Conservation (phyloP, 92 coral and sea anemone genomes). For the Zoanthus gigantus region DNA sequence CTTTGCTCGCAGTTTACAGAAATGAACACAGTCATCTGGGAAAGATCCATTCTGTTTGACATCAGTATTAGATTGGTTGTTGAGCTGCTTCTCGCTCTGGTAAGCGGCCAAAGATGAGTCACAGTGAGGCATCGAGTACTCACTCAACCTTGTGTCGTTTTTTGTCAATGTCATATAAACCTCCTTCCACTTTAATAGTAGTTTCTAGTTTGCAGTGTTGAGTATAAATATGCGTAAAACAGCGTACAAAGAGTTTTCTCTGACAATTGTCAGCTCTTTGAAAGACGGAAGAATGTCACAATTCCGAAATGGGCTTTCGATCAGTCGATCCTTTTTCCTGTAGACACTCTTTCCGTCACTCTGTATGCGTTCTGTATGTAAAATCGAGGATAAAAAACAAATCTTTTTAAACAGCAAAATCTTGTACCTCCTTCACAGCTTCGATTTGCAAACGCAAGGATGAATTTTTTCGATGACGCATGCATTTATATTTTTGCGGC, state of each 20-base stretch:
- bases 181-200: conserved; percentile 35
- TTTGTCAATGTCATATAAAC: conserved; percentile 28
- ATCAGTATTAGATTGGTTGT: conserved; percentile 19
- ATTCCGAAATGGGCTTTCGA: conserved; percentile 31
- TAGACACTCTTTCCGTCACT: conserved; percentile 30
- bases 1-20: conserved; percentile 31
- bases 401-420: conserved; percentile 13
- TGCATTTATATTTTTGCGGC: conserved; percentile 23
- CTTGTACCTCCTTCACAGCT: conserved; percentile 17
- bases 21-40: conserved; percentile 31
- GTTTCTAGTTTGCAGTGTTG: conserved; percentile 36
- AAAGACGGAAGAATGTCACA: conserved; percentile 30
- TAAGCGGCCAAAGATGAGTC: conserved; percentile 19
- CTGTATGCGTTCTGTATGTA: conserved; percentile 30
- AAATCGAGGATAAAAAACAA: conserved; percentile 15
- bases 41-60: conserved; percentile 22
- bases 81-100: conserved; percentile 21
- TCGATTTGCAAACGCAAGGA: conserved; percentile 8
- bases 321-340: conserved; percentile 26
- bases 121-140: conserved; percentile 23
- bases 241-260: conserved; percentile 33
- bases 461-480: conserved; percentile 25
- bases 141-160: conserved; percentile 31
- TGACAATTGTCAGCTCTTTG: conserved; percentile 31
- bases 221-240: conserved; percentile 27